Evolutionary conservation across 1,140 invertebrate genomes (phyloP).

Genomic region (Gyrodactylus salaris): DNA sequence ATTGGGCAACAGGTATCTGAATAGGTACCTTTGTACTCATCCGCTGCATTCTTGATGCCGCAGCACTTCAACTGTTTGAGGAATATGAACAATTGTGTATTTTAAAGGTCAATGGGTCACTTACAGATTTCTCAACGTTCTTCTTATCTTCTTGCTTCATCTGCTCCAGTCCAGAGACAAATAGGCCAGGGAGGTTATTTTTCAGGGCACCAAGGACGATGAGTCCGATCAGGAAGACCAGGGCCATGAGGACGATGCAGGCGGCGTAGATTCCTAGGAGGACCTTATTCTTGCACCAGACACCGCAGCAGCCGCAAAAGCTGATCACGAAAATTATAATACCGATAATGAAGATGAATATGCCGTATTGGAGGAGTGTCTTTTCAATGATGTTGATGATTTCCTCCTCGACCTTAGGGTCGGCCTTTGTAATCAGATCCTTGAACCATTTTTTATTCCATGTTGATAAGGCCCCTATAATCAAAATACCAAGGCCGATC

Average conservation of each 20-base stretch:
- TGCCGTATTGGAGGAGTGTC: not conserved
- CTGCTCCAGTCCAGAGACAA: not conserved
- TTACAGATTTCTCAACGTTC: not conserved
- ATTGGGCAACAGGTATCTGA: not conserved
- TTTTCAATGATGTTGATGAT: not conserved
- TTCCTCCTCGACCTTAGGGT: not conserved
- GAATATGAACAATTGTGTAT: not conserved
- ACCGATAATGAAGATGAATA: constrained; percentile 16
- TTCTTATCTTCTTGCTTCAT: not conserved
- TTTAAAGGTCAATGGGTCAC: not conserved
- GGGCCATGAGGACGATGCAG: not conserved
- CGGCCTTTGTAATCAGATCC: not conserved
- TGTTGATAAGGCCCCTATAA: not conserved
- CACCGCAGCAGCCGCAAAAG: constrained; percentile 19
- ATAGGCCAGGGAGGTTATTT: not conserved
- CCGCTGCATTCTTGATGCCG: not conserved
- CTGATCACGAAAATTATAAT: constrained; percentile 17
- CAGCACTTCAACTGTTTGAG: not conserved
- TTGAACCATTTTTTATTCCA: not conserved
- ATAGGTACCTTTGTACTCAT: not conserved
- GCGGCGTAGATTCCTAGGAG: not conserved
- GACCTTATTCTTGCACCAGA: constrained; percentile 15
- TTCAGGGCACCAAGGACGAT: not conserved
- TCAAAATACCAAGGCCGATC: not conserved
- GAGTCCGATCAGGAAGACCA: not conserved